Percentiles rank a stretch among this genome's conserved stretches.
These are phyloP conservation scores for Canis aureus DNA, from an alignment of 2,113 vertebrate genomes.

Conservation along the genomic window DNA sequence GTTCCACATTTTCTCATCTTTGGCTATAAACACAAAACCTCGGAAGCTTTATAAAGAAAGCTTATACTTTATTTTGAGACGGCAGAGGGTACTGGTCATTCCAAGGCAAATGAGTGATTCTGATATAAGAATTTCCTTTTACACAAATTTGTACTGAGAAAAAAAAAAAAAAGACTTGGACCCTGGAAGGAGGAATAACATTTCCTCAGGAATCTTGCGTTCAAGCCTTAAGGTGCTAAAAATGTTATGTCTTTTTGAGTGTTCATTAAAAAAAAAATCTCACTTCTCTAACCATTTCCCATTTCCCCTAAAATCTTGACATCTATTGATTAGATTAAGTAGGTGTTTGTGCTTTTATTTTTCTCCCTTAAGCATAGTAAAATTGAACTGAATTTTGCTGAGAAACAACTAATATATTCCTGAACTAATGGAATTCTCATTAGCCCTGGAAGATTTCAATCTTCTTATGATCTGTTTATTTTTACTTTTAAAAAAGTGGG, in stretches of 20 bases:
- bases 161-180: not conserved
- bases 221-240: not conserved
- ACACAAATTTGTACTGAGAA: slow-evolving; percentile 56
- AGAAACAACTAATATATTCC: slow-evolving; percentile 27
- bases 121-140: slow-evolving; percentile 60
- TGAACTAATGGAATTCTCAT: not conserved
- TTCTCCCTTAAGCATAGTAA: not conserved
- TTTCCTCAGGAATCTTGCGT: slow-evolving; percentile 56
- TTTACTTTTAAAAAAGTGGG: not conserved
- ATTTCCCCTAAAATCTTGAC: not conserved
- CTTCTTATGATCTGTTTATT: not conserved
- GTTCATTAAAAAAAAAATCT: not conserved
- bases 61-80: not conserved
- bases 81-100: not conserved
- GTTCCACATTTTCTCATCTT: not conserved
- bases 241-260: not conserved
- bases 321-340: not conserved
- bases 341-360: not conserved
- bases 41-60: not conserved
- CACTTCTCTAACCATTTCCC: not conserved
- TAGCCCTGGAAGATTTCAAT: not conserved
- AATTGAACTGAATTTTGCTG: slow-evolving; percentile 39
- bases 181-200: slow-evolving; percentile 65
- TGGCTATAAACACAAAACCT: not conserved
- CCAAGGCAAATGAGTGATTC: slow-evolving; percentile 32